Conservation (phyloP, 2,888 invertebrate genomes). For the Napeogenes inachia region DNA sequence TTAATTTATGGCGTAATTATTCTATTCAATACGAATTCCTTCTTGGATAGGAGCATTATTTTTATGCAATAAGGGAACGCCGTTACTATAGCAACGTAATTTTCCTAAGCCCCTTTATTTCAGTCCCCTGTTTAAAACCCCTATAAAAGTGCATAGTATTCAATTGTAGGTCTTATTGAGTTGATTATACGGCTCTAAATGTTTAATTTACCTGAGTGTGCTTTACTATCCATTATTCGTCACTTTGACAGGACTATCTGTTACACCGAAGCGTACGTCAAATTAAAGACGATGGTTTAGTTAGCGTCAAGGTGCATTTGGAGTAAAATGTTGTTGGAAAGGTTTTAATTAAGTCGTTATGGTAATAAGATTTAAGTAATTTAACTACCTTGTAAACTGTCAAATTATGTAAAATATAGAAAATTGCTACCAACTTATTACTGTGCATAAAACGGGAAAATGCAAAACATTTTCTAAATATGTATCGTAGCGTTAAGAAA, state of each 20-base stretch:
- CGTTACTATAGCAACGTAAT: conserved; percentile 59
- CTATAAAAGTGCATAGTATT: conserved; percentile 38
- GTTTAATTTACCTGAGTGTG: conserved; percentile 16
- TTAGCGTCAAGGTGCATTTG: conserved; percentile 18
- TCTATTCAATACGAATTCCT: conserved; percentile 18
- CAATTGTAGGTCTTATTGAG: conserved; percentile 10
- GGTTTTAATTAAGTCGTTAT: background rate
- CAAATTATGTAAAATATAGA: background rate
- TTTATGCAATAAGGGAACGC: conserved; percentile 55
- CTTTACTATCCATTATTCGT: conserved; percentile 22
- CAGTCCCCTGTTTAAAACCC: conserved; percentile 53
- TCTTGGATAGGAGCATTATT: conserved; percentile 34
- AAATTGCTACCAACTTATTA: too few relatives aligned
- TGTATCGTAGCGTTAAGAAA: too few relatives aligned
- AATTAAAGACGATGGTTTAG: conserved; percentile 27
- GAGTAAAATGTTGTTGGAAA: background rate
- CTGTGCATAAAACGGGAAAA: too few relatives aligned
- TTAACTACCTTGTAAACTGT: background rate
- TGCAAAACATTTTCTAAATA: too few relatives aligned
- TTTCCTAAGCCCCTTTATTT: conserved; percentile 69
- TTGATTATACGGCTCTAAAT: background rate
- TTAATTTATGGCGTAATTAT: too few relatives aligned
- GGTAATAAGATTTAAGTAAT: background rate
- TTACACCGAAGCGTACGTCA: conserved; percentile 49
- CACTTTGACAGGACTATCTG: conserved; percentile 34